Conservation (phyloP, 2,888 invertebrate species). For the Ennomos quercinarius region DNA sequence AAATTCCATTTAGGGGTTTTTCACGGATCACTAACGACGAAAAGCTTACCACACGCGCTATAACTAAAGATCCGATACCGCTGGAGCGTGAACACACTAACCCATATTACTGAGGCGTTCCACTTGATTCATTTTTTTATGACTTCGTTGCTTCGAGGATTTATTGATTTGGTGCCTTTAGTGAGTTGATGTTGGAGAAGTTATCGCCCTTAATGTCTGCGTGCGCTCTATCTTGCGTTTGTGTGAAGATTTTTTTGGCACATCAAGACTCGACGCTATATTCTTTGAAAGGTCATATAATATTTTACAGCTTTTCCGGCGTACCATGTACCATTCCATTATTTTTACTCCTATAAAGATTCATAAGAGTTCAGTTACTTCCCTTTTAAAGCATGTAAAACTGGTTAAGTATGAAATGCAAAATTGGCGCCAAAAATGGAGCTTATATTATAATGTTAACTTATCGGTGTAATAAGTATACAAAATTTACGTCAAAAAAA, state of each 20-base stretch:
- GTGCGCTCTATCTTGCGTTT: background rate
- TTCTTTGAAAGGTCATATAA: slow-evolving; percentile 1
- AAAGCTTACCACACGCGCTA: slow-evolving; percentile 44
- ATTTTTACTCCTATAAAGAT: slow-evolving; percentile 1
- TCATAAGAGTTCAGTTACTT: background rate
- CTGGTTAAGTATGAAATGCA: background rate
- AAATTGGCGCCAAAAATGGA: slow-evolving; percentile 3
- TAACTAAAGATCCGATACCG: slow-evolving; percentile 39
- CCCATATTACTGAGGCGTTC: slow-evolving; percentile 38
- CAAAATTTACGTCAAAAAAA: too few species aligned
- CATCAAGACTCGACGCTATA: background rate
- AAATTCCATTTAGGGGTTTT: slow-evolving; percentile 52
- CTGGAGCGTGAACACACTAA: slow-evolving; percentile 40
- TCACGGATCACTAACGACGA: slow-evolving; percentile 47
- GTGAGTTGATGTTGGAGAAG: slow-evolving; percentile 19
- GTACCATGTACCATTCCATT: slow-evolving; percentile 3
- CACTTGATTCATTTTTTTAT: slow-evolving; percentile 42
- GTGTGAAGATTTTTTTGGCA: slow-evolving; percentile 2
- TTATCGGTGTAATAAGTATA: too few species aligned
- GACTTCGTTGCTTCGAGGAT: slow-evolving; percentile 36
- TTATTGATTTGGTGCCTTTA: slow-evolving; percentile 23
- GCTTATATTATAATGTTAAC: too few species aligned
- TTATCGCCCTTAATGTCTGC: slow-evolving; percentile 3
- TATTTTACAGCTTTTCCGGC: slow-evolving; percentile 11
- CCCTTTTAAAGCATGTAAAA: background rate